A percentile compares a stretch with the other conserved stretches of the same genome.
phyloP scores from a whole-genome alignment of 2,797 vertebrate genomes.

The Hoplostethus mediterraneus region DNA sequence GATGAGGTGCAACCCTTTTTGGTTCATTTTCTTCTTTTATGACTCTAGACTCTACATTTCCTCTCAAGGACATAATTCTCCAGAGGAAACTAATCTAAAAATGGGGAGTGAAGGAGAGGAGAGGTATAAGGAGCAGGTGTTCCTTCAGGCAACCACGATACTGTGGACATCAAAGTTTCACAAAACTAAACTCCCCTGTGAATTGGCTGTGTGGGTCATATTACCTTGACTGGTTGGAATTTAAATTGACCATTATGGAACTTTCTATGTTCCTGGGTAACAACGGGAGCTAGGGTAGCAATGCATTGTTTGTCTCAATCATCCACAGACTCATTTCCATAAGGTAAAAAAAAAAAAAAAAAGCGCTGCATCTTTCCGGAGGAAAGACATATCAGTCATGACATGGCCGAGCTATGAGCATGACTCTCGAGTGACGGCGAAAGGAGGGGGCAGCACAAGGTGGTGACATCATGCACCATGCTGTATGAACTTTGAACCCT shows the following conservation, averaged over 20 bases:
- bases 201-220: neutral
- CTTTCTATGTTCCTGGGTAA: conserved; percentile 8
- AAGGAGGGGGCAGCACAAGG: conserved; percentile 12
- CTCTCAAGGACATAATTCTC: conserved; percentile 24
- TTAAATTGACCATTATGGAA: conserved; percentile 6
- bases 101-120: conserved; percentile 4
- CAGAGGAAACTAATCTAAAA: conserved; percentile 26
- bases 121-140: neutral
- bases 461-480: conserved; percentile 75
- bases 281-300: conserved; percentile 23
- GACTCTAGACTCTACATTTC: conserved; percentile 2
- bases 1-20: conserved; percentile 1
- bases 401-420: conserved; percentile 47
- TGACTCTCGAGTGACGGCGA: conserved; percentile 46
- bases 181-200: conserved; percentile 18
- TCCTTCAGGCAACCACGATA: conserved; percentile 30
- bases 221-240: neutral
- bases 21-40: conserved; percentile 11
- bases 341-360: conserved; percentile 39
- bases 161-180: conserved; percentile 37
- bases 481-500: conserved; percentile 32
- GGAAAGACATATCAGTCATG: conserved; percentile 51
- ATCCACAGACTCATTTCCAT: conserved; percentile 52
- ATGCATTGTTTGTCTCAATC: conserved; percentile 75
- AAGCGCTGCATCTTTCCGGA: conserved; percentile 46